These are phyloP conservation scores for Oceanites oceanicus DNA, from an alignment of 2,113 vertebrate genomes.

Conservation along the genomic window DNA sequence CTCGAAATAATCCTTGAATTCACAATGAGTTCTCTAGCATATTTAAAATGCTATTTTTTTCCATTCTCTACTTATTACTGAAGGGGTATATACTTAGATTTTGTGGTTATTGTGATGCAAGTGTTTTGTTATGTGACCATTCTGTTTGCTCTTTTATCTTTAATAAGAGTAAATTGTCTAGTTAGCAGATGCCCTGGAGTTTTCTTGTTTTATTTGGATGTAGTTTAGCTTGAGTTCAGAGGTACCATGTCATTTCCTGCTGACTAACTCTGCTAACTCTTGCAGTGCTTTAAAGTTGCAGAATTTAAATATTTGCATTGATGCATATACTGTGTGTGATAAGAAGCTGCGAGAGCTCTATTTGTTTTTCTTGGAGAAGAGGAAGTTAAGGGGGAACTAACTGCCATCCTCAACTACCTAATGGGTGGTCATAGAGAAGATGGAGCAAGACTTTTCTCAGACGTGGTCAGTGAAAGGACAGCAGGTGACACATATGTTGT, in stretches of 20 bases:
- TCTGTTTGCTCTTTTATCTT: not conserved
- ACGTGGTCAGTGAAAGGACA: fast-evolving
- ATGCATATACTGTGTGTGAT: not conserved
- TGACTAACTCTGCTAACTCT: not conserved
- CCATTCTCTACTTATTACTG: not conserved
- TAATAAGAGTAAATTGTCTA: not conserved
- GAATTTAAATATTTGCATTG: not conserved
- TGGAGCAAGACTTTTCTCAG: not conserved
- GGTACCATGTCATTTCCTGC: not conserved
- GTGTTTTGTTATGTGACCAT: not conserved
- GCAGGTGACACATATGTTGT: not conserved
- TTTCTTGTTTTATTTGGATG: not conserved
- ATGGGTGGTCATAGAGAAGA: not conserved
- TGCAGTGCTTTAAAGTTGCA: not conserved
- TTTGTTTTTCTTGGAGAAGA: not conserved
- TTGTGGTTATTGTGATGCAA: not conserved
- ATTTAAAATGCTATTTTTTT: not conserved
- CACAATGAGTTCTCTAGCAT: not conserved
- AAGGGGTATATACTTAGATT: not conserved
- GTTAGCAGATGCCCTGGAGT: not conserved
- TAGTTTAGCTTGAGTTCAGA: not conserved
- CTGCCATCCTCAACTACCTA: not conserved
- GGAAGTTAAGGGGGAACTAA: not conserved
- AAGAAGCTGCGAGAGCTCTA: not conserved
- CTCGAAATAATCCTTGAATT: not conserved